Conservation (phyloP, 2,113 vertebrate genomes). For the Sula dactylatra region DNA sequence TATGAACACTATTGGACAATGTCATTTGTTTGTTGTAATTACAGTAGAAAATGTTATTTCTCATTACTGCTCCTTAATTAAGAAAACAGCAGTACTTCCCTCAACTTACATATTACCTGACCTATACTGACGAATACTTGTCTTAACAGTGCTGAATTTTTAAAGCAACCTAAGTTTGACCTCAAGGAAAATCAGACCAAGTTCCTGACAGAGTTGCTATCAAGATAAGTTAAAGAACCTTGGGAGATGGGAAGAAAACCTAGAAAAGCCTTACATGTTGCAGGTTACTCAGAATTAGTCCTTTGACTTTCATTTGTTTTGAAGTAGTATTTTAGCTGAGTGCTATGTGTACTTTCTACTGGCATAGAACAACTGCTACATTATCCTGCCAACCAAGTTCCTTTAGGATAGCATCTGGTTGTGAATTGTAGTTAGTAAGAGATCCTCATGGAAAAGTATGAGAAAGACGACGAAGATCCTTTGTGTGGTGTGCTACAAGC, state of each 20-base stretch:
- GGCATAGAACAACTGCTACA: background rate
- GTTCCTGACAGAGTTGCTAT: background rate
- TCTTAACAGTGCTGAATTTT: background rate
- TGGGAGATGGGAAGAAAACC: background rate
- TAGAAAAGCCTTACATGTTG: background rate
- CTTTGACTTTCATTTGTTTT: background rate
- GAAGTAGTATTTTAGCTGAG: background rate
- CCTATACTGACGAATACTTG: background rate
- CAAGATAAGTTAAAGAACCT: background rate
- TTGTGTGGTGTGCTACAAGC: background rate
- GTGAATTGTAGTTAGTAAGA: background rate
- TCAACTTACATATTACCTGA: background rate
- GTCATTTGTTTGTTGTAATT: background rate
- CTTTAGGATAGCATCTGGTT: background rate
- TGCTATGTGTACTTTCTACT: background rate
- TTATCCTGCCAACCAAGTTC: background rate
- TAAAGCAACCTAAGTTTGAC: background rate
- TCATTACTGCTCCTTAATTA: background rate
- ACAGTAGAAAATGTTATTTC: background rate
- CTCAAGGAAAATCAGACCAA: background rate
- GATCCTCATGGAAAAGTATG: background rate
- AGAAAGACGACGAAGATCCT: background rate
- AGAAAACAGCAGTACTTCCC: background rate
- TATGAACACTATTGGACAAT: background rate
- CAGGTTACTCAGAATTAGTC: background rate